These are phyloP conservation scores for Cercocebus atys DNA, from an alignment of 2,113 vertebrate species.

Conservation along the genomic window DNA sequence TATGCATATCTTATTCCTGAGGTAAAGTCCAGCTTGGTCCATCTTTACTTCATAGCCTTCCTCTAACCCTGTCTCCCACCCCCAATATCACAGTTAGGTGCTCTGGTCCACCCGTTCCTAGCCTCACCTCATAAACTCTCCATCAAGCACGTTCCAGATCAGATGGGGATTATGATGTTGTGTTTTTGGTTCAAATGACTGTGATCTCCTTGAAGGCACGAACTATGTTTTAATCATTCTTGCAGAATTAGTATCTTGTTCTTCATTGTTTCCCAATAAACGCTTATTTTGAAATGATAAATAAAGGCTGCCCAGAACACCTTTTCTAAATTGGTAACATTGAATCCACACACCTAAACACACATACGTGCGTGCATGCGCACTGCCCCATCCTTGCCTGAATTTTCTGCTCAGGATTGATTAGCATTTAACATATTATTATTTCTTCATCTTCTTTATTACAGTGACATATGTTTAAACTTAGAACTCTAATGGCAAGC, in stretches of 20 bases:
- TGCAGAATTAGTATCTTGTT: background rate
- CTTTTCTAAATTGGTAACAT: background rate
- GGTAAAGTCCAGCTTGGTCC: background rate
- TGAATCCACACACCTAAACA: too few species aligned
- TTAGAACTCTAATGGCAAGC: background rate
- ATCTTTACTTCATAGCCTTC: background rate
- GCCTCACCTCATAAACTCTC: background rate
- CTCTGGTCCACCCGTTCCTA: background rate
- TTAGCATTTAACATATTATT: background rate
- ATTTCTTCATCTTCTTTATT: background rate
- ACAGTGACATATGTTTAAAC: background rate
- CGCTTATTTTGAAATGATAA: background rate
- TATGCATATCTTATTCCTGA: background rate
- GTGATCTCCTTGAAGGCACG: background rate
- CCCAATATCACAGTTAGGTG: background rate
- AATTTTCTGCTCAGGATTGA: background rate
- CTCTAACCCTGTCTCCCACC: background rate
- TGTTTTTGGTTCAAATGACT: background rate
- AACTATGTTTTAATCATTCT: background rate
- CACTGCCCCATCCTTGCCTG: background rate
- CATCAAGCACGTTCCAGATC: background rate
- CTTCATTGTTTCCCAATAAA: background rate
- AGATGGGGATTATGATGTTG: background rate
- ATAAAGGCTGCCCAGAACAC: background rate
- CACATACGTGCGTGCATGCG: accelerated